These are phyloP conservation scores for Anguilla megastoma DNA, from an alignment of 2,797 vertebrate genomes.

Conservation along the genomic window DNA sequence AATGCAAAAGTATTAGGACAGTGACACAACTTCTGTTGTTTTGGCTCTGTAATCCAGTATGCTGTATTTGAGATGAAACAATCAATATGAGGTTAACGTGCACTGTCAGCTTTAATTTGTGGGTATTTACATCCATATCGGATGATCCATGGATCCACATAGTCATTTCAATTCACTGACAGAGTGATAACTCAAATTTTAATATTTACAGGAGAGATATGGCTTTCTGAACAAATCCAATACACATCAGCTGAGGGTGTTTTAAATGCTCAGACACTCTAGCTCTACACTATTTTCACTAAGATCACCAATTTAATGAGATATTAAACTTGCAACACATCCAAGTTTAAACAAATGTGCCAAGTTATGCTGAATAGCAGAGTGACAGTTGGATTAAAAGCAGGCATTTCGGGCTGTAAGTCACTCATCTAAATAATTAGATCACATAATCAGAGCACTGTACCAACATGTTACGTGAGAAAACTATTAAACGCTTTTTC, in stretches of 20 bases:
- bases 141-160: too few species aligned
- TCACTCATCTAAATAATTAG: slow-evolving; percentile 26
- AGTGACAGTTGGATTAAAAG: slow-evolving; percentile 15
- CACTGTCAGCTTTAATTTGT: too few species aligned
- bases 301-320: neutral
- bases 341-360: neutral
- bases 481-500: slow-evolving; percentile 22
- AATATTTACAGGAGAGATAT: neutral
- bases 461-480: slow-evolving; percentile 19
- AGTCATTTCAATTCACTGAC: neutral
- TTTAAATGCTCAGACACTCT: neutral
- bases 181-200: neutral
- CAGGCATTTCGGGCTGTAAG: slow-evolving; percentile 4
- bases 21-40: too few species aligned
- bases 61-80: too few species aligned
- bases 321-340: neutral
- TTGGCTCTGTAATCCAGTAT: too few species aligned
- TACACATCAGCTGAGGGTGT: neutral
- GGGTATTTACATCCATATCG: too few species aligned
- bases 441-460: slow-evolving; percentile 26
- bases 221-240: neutral
- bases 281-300: neutral
- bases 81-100: too few species aligned
- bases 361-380: neutral
- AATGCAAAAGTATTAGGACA: neutral